Base-by-base conservation (phyloP, 1,140 invertebrate genomes). In the Campodea augens region DNA sequence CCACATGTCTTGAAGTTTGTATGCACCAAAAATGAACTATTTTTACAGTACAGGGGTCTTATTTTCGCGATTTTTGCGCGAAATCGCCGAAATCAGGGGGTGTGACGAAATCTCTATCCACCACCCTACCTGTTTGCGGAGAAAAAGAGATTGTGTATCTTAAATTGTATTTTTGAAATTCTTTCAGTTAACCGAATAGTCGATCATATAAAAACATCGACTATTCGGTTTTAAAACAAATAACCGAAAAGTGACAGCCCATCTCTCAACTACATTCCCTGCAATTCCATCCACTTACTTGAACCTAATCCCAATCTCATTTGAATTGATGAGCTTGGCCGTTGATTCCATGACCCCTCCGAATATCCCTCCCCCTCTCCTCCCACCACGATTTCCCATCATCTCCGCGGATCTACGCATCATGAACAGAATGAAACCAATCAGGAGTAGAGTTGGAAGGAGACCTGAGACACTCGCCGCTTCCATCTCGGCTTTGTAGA, bases 301-400 rank as follows among this genome's bases (percentile, higher is more conserved):
- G 61, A 98, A 98, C 63, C 80, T 76, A 7, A 98, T 88, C 36
- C 84, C 87, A 61, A 98, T 96, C 56, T 98, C 91, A 57, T 75
- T 78, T 20, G 89, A 81, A 64, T 96, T 97, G 27, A 98, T 90
- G 13, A 98, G 64, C 65, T 97, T 93, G 0, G 95, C 95, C 2
- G 92, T 98, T 3, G 89, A 93, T 59, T 97, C 82, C 73, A 92
- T 96, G 0, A 98, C 88, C 44, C 89, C 82, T 46, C 93, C 92
- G 63, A 98, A 90, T 1, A 95, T 66, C 3, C 87, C 87, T 23
- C 81, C 80, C 41, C 83, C 81, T 54, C 73, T 74, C 19, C 84
- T 80, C 22, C 75, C 73, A 42, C 77, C 69, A 41, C 74, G 69
- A 13, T 71, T 64, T 24, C 76, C 78, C 75, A 91, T 85, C 71